Evolutionary conservation across 2,113 vertebrate species (phyloP).

Genomic region (Electrona antarctica): DNA sequence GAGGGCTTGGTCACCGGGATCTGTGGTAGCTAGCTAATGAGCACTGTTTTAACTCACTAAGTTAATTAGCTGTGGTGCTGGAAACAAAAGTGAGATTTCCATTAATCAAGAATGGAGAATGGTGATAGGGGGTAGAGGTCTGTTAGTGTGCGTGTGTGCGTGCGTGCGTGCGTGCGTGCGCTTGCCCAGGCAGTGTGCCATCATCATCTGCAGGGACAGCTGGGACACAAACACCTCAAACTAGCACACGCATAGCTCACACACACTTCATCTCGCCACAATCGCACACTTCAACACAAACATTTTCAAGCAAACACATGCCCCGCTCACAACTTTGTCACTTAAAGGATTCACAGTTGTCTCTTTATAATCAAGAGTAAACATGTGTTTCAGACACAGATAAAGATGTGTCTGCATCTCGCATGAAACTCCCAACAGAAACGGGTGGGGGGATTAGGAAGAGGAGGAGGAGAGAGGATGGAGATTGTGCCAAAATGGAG

Average conservation of each 20-base stretch:
- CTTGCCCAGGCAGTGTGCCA: slow-evolving; percentile 81
- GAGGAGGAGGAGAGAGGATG: slow-evolving; percentile 41
- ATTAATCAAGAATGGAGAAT: slow-evolving; percentile 74
- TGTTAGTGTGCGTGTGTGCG: slow-evolving; percentile 49
- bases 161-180: slow-evolving; percentile 39
- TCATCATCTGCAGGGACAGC: slow-evolving; percentile 71
- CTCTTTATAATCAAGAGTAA: slow-evolving; percentile 79
- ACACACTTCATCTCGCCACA: slow-evolving; percentile 61
- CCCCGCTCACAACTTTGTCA: slow-evolving; percentile 76
- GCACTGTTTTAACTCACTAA: slow-evolving; percentile 76
- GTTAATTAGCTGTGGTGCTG: slow-evolving; percentile 82
- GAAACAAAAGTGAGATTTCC: slow-evolving; percentile 82
- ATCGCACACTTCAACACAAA: slow-evolving; percentile 73
- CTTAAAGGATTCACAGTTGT: slow-evolving; percentile 80
- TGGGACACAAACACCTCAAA: slow-evolving; percentile 68
- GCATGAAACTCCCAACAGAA: slow-evolving; percentile 73
- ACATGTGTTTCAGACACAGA: slow-evolving; percentile 76
- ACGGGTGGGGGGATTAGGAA: slow-evolving; percentile 71
- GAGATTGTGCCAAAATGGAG: slow-evolving; percentile 45
- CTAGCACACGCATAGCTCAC: slow-evolving; percentile 62
- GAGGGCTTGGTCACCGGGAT: slow-evolving; percentile 56
- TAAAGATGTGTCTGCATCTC: slow-evolving; percentile 75
- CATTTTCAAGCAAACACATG: slow-evolving; percentile 77
- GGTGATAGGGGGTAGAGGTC: too few species aligned
- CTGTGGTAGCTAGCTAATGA: slow-evolving; percentile 76